Conservation (phyloP, 1,140 invertebrate genomes). For the Physella acuta region DNA sequence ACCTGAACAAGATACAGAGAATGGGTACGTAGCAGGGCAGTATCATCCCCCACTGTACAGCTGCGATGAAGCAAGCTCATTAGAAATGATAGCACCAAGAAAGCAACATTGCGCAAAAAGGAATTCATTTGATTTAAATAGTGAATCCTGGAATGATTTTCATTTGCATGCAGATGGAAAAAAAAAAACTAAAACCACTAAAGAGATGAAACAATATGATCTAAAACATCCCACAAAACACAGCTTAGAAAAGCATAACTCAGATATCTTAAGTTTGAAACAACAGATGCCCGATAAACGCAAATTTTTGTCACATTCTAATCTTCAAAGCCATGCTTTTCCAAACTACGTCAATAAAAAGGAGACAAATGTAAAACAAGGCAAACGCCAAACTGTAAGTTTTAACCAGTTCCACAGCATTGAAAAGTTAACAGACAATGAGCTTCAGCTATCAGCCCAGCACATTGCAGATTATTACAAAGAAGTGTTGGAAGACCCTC, state of each 20-base stretch:
- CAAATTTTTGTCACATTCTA: not conserved
- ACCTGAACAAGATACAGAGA: no score
- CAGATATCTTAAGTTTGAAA: not conserved
- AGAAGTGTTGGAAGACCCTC: not conserved
- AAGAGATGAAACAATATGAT: not conserved
- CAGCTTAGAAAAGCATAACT: not conserved
- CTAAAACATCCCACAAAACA: not conserved
- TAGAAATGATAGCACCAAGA: not conserved
- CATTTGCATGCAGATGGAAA: not conserved
- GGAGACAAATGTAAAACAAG: not conserved
- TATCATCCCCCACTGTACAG: slow-evolving; percentile 18
- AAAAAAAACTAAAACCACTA: not conserved
- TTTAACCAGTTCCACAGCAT: not conserved
- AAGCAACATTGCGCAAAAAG: slow-evolving; percentile 6
- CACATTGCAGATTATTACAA: slow-evolving; percentile 18
- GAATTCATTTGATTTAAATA: slow-evolving; percentile 3
- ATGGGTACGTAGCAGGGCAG: slow-evolving; percentile 10
- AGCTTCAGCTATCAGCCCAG: slow-evolving; percentile 6
- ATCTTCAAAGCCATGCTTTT: not conserved
- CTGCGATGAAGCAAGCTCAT: not conserved
- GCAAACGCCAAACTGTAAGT: not conserved
- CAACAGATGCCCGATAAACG: not conserved
- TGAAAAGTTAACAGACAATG: slow-evolving; percentile 7
- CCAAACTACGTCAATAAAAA: not conserved
- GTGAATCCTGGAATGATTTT: not conserved